These are phyloP conservation scores for Lucilia cuprina DNA, from an alignment of 1,140 invertebrate species.

Conservation along the genomic window DNA sequence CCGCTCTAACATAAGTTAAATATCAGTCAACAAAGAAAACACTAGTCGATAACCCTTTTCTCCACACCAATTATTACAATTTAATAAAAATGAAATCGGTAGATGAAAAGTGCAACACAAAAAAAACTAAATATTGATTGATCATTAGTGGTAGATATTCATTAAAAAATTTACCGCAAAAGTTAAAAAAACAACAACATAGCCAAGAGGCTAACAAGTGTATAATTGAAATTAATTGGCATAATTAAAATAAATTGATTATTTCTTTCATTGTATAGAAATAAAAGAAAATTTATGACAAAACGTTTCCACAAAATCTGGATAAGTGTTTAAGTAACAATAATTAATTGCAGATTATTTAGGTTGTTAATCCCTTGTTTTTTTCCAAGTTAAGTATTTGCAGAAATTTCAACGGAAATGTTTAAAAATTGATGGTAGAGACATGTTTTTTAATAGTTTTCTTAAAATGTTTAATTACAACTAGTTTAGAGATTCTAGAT, in stretches of 20 bases:
- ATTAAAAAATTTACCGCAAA: not conserved
- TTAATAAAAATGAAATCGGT: not conserved
- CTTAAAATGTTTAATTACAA: not conserved
- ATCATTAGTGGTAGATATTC: constrained; percentile 7
- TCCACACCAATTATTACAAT: not conserved
- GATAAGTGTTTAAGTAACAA: not conserved
- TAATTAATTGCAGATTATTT: not conserved
- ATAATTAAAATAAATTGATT: constrained; percentile 20
- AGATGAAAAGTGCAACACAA: not conserved
- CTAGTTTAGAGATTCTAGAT: not conserved
- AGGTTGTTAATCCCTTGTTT: not conserved
- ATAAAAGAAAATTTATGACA: not conserved
- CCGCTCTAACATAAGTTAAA: too few relatives aligned
- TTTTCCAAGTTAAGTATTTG: not conserved
- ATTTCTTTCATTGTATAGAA: not conserved
- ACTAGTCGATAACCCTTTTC: not conserved
- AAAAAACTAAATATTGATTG: not conserved
- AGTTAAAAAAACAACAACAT: not conserved
- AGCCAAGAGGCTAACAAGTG: constrained; percentile 20
- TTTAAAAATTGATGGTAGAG: not conserved
- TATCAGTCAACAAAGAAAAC: too few relatives aligned
- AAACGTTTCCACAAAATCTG: not conserved
- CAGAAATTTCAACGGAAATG: not conserved
- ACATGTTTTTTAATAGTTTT: not conserved
- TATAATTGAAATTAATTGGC: constrained; percentile 33